These are phyloP conservation scores for Thymallus thymallus DNA, from an alignment of 2,113 vertebrate species.

Conservation along the genomic window DNA sequence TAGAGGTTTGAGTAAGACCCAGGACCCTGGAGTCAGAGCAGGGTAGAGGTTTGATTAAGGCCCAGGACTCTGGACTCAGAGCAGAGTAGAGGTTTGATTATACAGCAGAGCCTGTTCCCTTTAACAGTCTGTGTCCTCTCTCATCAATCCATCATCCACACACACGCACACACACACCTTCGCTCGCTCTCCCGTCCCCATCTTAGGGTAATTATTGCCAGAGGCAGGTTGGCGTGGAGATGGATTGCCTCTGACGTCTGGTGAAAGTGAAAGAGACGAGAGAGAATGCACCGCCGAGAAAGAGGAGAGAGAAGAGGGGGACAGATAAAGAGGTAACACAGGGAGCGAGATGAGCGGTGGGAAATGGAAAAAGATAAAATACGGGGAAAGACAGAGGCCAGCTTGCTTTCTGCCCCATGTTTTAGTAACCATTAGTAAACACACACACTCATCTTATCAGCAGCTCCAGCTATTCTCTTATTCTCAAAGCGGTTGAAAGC, in stretches of 20 bases:
- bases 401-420: too few relatives aligned
- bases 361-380: conserved; percentile 10
- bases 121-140: too few relatives aligned
- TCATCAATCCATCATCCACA: neutral
- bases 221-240: conserved; percentile 30
- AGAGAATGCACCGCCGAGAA: conserved; percentile 11
- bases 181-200: too few relatives aligned
- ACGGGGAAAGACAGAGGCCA: neutral
- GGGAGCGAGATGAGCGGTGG: neutral
- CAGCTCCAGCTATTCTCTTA: too few relatives aligned
- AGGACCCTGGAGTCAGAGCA: too few relatives aligned
- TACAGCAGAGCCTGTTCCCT: too few relatives aligned
- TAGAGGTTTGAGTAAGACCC: too few relatives aligned
- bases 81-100: too few relatives aligned
- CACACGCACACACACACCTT: neutral
- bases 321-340: conserved; percentile 2
- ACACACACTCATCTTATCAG: conserved; percentile 21
- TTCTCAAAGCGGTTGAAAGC: too few relatives aligned
- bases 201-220: too few relatives aligned
- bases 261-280: conserved; percentile 10
- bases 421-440: conserved; percentile 2
- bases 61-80: too few relatives aligned
- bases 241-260: conserved; percentile 55
- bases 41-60: too few relatives aligned
- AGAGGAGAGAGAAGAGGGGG: conserved; percentile 3